Evolutionary conservation across 2,888 invertebrate genomes (phyloP).

Genomic region (Zhuqinia jingwanae): DNA sequence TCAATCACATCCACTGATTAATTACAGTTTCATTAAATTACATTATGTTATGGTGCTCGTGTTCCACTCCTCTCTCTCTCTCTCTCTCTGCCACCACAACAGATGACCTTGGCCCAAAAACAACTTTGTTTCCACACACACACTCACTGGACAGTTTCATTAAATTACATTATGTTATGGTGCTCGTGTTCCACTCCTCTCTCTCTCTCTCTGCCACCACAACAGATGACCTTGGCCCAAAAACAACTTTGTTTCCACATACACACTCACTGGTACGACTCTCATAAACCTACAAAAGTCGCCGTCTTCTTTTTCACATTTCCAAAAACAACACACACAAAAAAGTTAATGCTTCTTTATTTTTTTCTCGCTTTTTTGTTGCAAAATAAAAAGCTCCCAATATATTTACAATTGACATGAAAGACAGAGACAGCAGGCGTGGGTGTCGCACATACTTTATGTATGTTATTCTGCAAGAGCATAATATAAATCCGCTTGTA

Average conservation of each 20-base stretch:
- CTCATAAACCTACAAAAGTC: neutral
- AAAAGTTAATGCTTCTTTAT: neutral
- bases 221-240: constrained; percentile 36
- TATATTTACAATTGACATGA: too few species aligned
- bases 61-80: too few species aligned
- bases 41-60: too few species aligned
- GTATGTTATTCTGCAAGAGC: neutral
- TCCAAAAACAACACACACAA: constrained; percentile 15
- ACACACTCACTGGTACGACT: neutral
- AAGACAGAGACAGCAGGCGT: neutral
- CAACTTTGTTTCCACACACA: neutral
- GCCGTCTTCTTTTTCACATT: neutral
- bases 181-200: too few species aligned
- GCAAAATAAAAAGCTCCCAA: neutral
- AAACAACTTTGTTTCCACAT: constrained; percentile 21
- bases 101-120: constrained; percentile 46
- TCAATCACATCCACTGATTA: constrained; percentile 44
- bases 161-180: too few species aligned
- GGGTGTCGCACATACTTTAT: constrained; percentile 6
- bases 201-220: neutral
- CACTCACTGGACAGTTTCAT: neutral
- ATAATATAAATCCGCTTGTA: neutral
- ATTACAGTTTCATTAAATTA: constrained; percentile 41
- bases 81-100: neutral
- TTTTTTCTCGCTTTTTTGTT: neutral